These are phyloP conservation scores for Vanessa atalanta DNA, from an alignment of 1,140 invertebrate genomes.

Conservation along the genomic window DNA sequence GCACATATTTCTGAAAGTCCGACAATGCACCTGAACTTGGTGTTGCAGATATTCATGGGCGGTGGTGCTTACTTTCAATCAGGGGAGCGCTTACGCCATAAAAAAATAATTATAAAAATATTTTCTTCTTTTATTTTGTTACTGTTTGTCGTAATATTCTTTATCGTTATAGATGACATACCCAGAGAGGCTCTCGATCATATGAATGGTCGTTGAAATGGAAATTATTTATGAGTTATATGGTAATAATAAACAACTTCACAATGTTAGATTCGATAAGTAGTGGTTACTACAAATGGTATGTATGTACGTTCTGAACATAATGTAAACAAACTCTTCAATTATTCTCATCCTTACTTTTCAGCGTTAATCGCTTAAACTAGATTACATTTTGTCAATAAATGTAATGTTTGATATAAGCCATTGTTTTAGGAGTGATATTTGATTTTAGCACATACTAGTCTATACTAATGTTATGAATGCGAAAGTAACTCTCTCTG, in stretches of 20 bases:
- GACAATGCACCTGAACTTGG: no score
- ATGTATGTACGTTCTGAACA: neutral
- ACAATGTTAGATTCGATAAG: neutral
- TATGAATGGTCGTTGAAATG: conserved; percentile 3
- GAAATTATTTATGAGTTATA: conserved; percentile 21
- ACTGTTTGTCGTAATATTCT: neutral
- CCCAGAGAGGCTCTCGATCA: conserved; percentile 7
- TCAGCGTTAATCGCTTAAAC: neutral
- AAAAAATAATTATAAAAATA: neutral
- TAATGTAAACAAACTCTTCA: no score
- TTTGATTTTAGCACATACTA: no score
- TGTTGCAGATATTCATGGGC: no score
- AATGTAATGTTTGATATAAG: no score
- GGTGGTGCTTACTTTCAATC: no score
- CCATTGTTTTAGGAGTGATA: no score
- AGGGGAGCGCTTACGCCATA: no score
- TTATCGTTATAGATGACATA: conserved; percentile 1
- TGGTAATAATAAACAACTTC: conserved; percentile 20
- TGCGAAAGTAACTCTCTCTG: no score
- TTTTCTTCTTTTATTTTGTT: neutral
- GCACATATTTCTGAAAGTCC: no score
- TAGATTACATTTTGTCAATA: no score
- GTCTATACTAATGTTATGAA: no score
- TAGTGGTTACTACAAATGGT: neutral
- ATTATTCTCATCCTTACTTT: neutral